Conservation (phyloP, 2,797 vertebrate genomes). For the Microchirus variegatus region DNA sequence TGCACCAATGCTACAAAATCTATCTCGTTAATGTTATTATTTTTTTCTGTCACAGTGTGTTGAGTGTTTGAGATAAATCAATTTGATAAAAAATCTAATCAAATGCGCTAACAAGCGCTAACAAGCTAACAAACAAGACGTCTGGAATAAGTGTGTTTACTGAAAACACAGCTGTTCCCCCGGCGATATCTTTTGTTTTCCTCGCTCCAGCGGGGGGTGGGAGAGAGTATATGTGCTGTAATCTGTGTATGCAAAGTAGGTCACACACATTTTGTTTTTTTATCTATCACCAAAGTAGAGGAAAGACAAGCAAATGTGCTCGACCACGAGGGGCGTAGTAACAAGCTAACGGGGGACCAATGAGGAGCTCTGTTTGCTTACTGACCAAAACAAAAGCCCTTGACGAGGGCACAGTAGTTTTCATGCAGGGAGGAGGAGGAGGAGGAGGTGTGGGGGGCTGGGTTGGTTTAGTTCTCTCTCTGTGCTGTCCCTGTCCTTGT, state of each 20-base stretch:
- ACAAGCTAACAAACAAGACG: constrained; percentile 20
- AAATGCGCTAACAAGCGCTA: too few species aligned
- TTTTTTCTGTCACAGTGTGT: too few species aligned
- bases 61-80: too few species aligned
- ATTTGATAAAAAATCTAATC: too few species aligned
- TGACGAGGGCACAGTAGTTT: constrained; percentile 61
- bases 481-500: constrained; percentile 43
- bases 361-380: constrained; percentile 72
- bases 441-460: too few species aligned
- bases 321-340: constrained; percentile 61
- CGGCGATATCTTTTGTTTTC: constrained; percentile 51
- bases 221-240: too few species aligned
- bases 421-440: constrained; percentile 72
- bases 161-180: constrained; percentile 61
- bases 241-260: constrained; percentile 72
- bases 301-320: constrained; percentile 50
- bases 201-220: constrained; percentile 27
- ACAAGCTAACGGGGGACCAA: constrained; percentile 66
- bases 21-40: too few species aligned
- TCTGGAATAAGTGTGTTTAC: constrained; percentile 44
- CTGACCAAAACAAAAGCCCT: constrained; percentile 76
- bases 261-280: constrained; percentile 70
- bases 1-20: too few species aligned
- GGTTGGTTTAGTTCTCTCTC: too few species aligned
- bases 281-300: constrained; percentile 48